These are phyloP conservation scores for Candidula unifasciata DNA, from an alignment of 2,888 invertebrate genomes.

Conservation along the genomic window DNA sequence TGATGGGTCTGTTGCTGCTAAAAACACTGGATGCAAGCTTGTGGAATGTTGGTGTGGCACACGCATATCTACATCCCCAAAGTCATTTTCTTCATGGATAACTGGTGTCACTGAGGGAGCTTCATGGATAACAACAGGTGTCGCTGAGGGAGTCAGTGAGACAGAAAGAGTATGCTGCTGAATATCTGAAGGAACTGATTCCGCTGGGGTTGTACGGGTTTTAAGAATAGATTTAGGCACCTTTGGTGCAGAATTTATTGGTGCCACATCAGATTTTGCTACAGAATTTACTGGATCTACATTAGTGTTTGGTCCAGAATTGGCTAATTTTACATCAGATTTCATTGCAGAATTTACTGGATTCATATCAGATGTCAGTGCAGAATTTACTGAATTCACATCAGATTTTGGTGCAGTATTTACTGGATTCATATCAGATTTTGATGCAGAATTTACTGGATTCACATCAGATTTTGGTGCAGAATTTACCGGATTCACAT, in stretches of 20 bases:
- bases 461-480: not conserved
- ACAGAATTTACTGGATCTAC: too few relatives aligned
- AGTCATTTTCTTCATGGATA: constrained; percentile 24
- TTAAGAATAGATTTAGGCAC: constrained; percentile 26
- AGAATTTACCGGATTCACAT: too few relatives aligned
- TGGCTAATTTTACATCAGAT: not conserved
- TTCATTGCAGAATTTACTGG: constrained; percentile 13
- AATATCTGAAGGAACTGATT: not conserved
- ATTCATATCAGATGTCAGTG: too few relatives aligned
- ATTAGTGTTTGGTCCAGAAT: not conserved
- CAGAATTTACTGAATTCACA: not conserved
- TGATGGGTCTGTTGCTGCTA: constrained; percentile 25
- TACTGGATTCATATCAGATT: too few relatives aligned
- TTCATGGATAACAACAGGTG: not conserved
- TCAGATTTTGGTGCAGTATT: too few relatives aligned
- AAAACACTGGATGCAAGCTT: constrained; percentile 35
- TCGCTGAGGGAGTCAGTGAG: not conserved
- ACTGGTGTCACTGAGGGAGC: not conserved
- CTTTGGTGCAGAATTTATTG: not conserved
- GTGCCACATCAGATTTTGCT: not conserved
- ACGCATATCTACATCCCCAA: constrained; percentile 51
- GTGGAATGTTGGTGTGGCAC: constrained; percentile 5
- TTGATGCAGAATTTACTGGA: not conserved
- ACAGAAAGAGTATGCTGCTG: not conserved
- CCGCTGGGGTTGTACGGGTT: not conserved